phyloP scores from a whole-genome alignment of 2,797 vertebrate genomes.

The Dromococcyx pavoninus region DNA sequence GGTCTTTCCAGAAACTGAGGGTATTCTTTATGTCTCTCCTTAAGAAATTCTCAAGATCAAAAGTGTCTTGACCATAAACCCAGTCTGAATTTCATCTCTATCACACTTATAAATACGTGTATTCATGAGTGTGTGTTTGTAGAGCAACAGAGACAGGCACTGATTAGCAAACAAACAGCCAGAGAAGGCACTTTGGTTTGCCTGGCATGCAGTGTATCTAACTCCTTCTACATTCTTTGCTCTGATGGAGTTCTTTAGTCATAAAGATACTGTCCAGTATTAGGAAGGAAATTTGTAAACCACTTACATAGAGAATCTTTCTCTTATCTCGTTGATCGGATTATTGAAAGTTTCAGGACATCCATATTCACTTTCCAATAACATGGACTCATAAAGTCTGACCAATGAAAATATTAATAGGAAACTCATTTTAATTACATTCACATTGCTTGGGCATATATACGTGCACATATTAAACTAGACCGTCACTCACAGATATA shows the following conservation, averaged over 20 bases:
- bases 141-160: not conserved
- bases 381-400: not conserved
- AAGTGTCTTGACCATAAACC: not conserved
- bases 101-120: not conserved
- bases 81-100: not conserved
- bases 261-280: not conserved
- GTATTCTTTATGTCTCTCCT: not conserved
- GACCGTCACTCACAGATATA: not conserved
- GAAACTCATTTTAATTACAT: not conserved
- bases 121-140: rapidly evolving
- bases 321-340: not conserved
- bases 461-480: not conserved
- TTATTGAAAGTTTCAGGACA: not conserved
- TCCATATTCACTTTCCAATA: not conserved
- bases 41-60: not conserved
- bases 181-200: not conserved
- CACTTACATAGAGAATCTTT: not conserved
- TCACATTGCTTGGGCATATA: not conserved
- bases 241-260: not conserved
- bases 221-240: not conserved
- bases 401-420: not conserved
- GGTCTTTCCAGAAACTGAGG: not conserved
- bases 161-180: not conserved
- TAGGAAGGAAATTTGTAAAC: not conserved
- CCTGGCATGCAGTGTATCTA: not conserved